Base-by-base conservation (phyloP, 1,140 invertebrate genomes). In the Oppia nitens region DNA sequence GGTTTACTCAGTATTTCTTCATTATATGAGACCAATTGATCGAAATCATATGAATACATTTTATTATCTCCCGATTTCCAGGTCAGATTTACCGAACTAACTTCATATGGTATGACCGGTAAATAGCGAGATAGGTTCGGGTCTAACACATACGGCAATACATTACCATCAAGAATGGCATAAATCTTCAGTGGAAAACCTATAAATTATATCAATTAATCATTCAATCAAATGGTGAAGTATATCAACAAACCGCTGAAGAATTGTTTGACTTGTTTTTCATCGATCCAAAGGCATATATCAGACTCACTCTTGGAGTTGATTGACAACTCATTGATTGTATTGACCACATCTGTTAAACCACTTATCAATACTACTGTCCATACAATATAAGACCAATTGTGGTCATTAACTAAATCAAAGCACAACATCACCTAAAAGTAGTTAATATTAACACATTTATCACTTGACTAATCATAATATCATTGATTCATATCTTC, bases 21-120 rank as follows among this genome's bases (percentile, higher is more conserved):
- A 70, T 91, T 82, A 64, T 81, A 84, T 2, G 87, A 88, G 63
- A 85, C 80, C 51, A 93, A 72, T 49, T 79, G 77, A 70, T 88
- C 85, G 70, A 92, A 92, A 71, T 87, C 79, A 68, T 92, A 92
- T 69, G 79, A 81, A 73, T 91, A 92, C 67, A 63, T 53, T 55
- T 65, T 64, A 25, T 59, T 26, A 9, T 60, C 74, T 25, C 84
- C 85, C 17, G 87, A 82, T 68, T 83, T 85, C 88, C 87, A 92
- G 6, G 87, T 92, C 66, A 93, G 91, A 71, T 92, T 92, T 2
- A 93, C 86, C 66, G 21, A 54, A 24, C 62, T 81, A 29, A 91
- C 85, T 75, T 92, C 87, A 17, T 85, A 83, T 0, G 89, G 89
- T 66, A 93, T 92, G 24, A 87, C 79, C 51, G 87, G 87, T 54